Evolutionary conservation across 2,113 vertebrate species (phyloP).

Genomic region (Cromileptes altivelis): DNA sequence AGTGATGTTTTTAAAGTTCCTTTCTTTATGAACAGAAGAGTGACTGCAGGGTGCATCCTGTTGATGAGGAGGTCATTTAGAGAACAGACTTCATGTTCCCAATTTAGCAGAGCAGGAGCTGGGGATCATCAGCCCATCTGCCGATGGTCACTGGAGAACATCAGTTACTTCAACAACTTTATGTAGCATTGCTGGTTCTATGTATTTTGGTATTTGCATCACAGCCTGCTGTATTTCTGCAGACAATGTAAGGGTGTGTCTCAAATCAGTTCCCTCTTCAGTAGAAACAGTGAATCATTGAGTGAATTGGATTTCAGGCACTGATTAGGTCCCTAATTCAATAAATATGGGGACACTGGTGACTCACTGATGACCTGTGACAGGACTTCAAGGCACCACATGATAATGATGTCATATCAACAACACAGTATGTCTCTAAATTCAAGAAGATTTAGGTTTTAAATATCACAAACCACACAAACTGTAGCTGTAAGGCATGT

Average conservation of each 20-base stretch:
- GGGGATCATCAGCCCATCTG: conserved; percentile 71
- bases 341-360: conserved; percentile 13
- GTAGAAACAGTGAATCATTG: conserved; percentile 25
- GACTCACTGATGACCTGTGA: conserved; percentile 35
- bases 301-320: conserved; percentile 30
- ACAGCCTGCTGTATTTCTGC: conserved; percentile 1
- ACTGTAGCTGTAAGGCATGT: neutral
- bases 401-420: neutral
- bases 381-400: neutral
- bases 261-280: neutral
- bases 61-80: conserved; percentile 75
- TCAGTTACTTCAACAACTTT: conserved; percentile 54
- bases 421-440: neutral
- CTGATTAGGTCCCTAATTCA: conserved; percentile 23
- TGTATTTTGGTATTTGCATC: conserved; percentile 23
- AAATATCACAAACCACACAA: neutral
- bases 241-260: neutral
- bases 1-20: conserved; percentile 59
- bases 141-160: conserved; percentile 61
- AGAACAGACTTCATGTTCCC: conserved; percentile 73
- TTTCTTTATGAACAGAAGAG: conserved; percentile 65
- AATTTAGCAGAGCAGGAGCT: conserved; percentile 67
- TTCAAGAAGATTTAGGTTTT: neutral
- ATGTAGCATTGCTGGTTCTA: conserved; percentile 11
- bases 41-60: conserved; percentile 76